phyloP scores from a whole-genome alignment of 2,888 invertebrate genomes.

The Platynereis dumerilii region DNA sequence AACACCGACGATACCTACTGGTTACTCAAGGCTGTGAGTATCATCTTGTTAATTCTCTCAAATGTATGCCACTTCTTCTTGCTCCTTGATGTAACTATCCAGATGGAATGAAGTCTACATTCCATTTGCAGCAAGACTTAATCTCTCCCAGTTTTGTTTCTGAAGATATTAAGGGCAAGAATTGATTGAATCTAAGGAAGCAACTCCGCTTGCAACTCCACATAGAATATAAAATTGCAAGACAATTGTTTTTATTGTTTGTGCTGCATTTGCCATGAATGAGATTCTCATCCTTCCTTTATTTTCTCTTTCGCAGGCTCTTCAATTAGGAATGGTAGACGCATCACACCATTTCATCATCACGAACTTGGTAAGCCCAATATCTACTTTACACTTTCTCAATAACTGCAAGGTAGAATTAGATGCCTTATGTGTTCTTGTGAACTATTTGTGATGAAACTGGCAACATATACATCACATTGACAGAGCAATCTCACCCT shows the following conservation, averaged over 20 bases:
- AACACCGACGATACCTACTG: constrained; percentile 76
- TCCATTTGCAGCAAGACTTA: not conserved
- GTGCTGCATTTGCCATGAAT: no score
- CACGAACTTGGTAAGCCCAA: constrained; percentile 60
- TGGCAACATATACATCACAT: no score
- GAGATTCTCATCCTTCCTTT: no score
- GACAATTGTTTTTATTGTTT: no score
- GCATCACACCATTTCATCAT: constrained; percentile 38
- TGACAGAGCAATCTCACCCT: no score
- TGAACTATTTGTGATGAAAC: no score
- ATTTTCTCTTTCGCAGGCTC: constrained; percentile 24
- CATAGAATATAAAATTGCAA: no score
- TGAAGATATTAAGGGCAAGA: not conserved
- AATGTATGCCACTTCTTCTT: no score
- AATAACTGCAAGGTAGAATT: not conserved
- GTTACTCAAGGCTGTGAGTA: constrained; percentile 85
- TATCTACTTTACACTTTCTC: not conserved
- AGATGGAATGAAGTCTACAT: not conserved
- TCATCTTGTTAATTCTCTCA: not conserved
- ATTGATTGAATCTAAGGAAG: no score
- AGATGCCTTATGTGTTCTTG: not conserved
- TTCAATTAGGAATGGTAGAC: constrained; percentile 41
- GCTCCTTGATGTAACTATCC: no score
- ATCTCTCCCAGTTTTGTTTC: not conserved
- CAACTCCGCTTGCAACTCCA: no score